A percentile compares a stretch with the other conserved stretches of the same genome.
phyloP scores from a whole-genome alignment of 2,797 vertebrate species.

The Sebastes vulpes region DNA sequence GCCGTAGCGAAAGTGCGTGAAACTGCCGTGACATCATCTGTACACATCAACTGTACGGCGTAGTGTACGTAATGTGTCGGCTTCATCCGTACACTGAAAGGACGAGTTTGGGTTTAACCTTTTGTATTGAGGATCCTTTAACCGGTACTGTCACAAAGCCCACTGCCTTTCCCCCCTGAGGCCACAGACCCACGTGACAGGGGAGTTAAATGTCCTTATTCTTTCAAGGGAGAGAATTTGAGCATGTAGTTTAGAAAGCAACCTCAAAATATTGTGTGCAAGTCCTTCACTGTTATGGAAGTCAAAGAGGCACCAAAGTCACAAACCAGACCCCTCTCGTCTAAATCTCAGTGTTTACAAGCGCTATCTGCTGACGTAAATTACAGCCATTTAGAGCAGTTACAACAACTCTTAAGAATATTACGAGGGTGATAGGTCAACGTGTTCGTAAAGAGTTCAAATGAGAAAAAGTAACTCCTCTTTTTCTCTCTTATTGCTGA shows the following conservation, averaged over 20 bases:
- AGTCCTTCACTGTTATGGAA: not conserved
- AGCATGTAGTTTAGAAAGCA: not conserved
- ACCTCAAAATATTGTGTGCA: not conserved
- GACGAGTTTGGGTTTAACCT: not conserved
- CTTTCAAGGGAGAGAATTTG: not conserved
- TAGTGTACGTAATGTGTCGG: no score
- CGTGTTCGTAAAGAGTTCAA: not conserved
- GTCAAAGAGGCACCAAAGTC: not conserved
- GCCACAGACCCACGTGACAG: not conserved
- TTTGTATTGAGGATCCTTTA: not conserved
- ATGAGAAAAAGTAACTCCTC: not conserved
- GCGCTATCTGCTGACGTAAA: constrained; percentile 1
- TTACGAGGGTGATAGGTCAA: constrained; percentile 11
- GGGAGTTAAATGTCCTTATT: not conserved
- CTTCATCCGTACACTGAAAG: not conserved
- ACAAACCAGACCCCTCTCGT: not conserved
- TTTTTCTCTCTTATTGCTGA: not conserved
- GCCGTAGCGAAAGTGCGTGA: no score
- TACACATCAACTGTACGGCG: no score
- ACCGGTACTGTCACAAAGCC: constrained; percentile 31
- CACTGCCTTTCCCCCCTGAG: constrained; percentile 10
- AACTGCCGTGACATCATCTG: no score
- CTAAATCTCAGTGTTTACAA: constrained; percentile 25
- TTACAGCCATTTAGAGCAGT: not conserved
- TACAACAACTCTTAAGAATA: constrained; percentile 10